phyloP scores from a whole-genome alignment of 2,888 invertebrate genomes.

The Aproaerema taeniolella region DNA sequence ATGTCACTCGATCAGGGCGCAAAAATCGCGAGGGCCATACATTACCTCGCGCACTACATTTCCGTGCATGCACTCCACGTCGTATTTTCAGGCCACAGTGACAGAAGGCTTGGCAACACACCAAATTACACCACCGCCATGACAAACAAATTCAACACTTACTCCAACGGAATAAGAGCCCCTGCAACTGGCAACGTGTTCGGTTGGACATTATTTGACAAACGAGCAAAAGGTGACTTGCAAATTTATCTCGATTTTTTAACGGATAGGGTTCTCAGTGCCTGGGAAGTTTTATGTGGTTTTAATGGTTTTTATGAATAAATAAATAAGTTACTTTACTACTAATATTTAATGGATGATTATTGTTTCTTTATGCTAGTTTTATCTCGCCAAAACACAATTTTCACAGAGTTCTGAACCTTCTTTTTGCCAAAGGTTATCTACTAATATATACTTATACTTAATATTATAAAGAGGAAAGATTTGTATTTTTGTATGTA shows the following conservation, averaged over 20 bases:
- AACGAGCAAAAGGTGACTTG: constrained; percentile 63
- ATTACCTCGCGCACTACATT: constrained; percentile 47
- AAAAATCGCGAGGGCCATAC: constrained; percentile 32
- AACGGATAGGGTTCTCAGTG: too few species aligned
- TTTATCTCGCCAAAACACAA: too few species aligned
- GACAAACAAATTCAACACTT: constrained; percentile 25
- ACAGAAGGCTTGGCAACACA: constrained; percentile 35
- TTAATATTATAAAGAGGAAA: too few species aligned
- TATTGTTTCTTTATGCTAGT: too few species aligned
- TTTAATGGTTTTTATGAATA: too few species aligned
- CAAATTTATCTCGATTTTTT: constrained; percentile 61
- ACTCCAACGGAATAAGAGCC: constrained; percentile 18
- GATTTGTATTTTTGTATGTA: too few species aligned
- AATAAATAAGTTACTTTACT: too few species aligned
- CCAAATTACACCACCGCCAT: constrained; percentile 18
- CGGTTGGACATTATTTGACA: constrained; percentile 53
- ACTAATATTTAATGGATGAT: too few species aligned
- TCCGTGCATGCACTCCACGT: constrained; percentile 45
- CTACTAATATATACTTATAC: too few species aligned
- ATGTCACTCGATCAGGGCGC: constrained; percentile 26
- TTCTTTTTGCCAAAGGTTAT: too few species aligned
- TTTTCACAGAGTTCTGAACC: too few species aligned
- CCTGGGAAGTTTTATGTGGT: too few species aligned
- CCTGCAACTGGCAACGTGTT: constrained; percentile 21
- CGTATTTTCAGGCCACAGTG: constrained; percentile 49